A percentile compares a stretch with the other conserved stretches of the same genome.
Conservation (phyloP, 37 sponge, comb jelly and placozoan species). For the Ephydatia muelleri region DNA sequence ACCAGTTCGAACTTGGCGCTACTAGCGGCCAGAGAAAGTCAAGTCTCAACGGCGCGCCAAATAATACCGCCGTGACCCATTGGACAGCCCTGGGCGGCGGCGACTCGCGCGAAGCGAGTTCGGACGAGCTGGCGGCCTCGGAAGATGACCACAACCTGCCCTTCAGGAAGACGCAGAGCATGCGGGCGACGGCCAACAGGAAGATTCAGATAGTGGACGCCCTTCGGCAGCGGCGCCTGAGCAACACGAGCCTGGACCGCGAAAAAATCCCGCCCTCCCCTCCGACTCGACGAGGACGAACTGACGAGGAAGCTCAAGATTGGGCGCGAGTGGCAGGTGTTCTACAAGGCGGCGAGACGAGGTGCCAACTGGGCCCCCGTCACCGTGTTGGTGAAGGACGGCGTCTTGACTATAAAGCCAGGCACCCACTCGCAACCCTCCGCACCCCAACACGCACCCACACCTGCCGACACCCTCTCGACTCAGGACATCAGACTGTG, state of each 20-base stretch:
- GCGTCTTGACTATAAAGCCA: constrained; percentile 26
- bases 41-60: background rate
- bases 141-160: constrained; percentile 36
- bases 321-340: constrained; percentile 66
- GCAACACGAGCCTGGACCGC: constrained; percentile 56
- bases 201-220: constrained; percentile 58
- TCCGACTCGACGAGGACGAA: constrained; percentile 41
- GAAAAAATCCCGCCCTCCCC: constrained; percentile 19
- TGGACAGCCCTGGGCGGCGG: constrained; percentile 52
- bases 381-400: constrained; percentile 66
- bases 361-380: constrained; percentile 84
- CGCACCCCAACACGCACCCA: background rate
- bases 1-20: background rate
- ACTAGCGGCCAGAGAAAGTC: background rate
- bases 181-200: constrained; percentile 57
- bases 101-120: background rate
- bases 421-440: constrained; percentile 18
- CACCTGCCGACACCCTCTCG: constrained; percentile 26
- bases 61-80: background rate
- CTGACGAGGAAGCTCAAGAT: constrained; percentile 43
- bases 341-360: constrained; percentile 65
- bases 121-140: background rate
- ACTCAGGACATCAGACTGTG: constrained; percentile 59
- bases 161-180: constrained; percentile 71
- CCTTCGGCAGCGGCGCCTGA: constrained; percentile 53